Base-by-base conservation (phyloP, 2,888 invertebrate genomes). In the Leucoptera coffeella region DNA sequence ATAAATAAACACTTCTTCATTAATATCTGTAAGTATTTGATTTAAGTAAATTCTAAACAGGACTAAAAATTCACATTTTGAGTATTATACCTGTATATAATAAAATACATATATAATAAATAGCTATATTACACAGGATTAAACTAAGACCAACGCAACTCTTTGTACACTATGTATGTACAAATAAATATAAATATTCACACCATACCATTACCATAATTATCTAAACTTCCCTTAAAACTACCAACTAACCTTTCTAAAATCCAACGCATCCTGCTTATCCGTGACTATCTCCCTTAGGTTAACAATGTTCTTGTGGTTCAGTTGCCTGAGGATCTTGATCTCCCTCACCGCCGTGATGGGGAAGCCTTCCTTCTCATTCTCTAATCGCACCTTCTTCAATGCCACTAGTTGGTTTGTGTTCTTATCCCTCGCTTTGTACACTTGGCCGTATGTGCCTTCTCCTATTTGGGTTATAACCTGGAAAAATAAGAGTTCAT, bases 311-410 rank as follows among this genome's bases (percentile, higher is more conserved):
- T 99, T 99, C 44, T 88, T 88, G 54, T 99, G 99, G 58, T 95
- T 93, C 3, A 99, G 74, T 57, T 99, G 96, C 3, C 96, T 74
- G 15, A 99, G 65, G 42, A 99, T 99, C 73, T 99, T 99, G 38
- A 99, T 99, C 67, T 99, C 99, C 12, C 99, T 73, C n/a, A 90
- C 88, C n/a, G 89, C 89, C 0, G 89, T 89, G 36, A 89, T 88
- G 0, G 99, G 99, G 59, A 99, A 99, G 2, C 99, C 99, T 60
- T 99, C 99, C 50, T 96, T 96, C 51, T 99, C 99, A 50, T 99
- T 95, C 64, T 99, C 99, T 25, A 99, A 65, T 0, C 97, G 80
- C 1, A 99, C 97, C 31, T 72, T 72, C 62, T 95, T 95, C 44
- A 95, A 56, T 0, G 94, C 94, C 3, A 94, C 92, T 30, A 91